phyloP scores from a whole-genome alignment of 2,113 vertebrate species.

The Sceloporus tristichus region DNA sequence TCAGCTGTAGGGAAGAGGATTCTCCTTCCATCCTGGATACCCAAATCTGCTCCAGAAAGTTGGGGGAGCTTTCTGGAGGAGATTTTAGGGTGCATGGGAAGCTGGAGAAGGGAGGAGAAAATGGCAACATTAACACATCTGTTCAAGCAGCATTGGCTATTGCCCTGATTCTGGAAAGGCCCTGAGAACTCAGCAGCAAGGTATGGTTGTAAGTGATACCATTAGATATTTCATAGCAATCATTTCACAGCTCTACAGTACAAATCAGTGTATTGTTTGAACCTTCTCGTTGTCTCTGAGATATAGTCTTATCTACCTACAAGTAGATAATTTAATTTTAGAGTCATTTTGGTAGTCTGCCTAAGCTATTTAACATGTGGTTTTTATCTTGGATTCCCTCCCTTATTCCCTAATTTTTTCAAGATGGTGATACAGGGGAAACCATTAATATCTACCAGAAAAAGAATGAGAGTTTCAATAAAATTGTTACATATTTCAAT shows the following conservation, averaged over 20 bases:
- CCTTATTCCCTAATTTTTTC: constrained; percentile 73
- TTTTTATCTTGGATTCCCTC: constrained; percentile 67
- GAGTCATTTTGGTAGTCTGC: constrained; percentile 42
- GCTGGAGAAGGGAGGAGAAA: neutral
- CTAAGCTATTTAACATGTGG: constrained; percentile 63
- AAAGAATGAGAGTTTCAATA: constrained; percentile 76
- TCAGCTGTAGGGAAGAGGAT: neutral
- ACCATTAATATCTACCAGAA: constrained; percentile 73
- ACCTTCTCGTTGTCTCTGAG: constrained; percentile 29
- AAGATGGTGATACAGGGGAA: constrained; percentile 74
- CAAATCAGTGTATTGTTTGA: constrained; percentile 4
- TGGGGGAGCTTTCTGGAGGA: neutral
- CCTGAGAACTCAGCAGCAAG: neutral
- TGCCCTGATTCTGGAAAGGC: neutral
- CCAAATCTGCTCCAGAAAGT: neutral
- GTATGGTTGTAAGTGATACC: neutral
- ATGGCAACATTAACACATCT: too few relatives aligned
- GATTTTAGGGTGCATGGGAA: neutral
- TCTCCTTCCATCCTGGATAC: neutral
- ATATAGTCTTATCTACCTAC: neutral
- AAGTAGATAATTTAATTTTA: constrained; percentile 55
- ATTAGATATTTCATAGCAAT: neutral
- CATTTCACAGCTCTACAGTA: neutral
- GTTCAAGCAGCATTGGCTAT: neutral
- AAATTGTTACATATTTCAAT: constrained; percentile 73